A percentile compares a stretch with the other conserved stretches of the same genome.
These are phyloP conservation scores for Tachycineta bicolor DNA, from an alignment of 2,113 vertebrate species.

Conservation along the genomic window DNA sequence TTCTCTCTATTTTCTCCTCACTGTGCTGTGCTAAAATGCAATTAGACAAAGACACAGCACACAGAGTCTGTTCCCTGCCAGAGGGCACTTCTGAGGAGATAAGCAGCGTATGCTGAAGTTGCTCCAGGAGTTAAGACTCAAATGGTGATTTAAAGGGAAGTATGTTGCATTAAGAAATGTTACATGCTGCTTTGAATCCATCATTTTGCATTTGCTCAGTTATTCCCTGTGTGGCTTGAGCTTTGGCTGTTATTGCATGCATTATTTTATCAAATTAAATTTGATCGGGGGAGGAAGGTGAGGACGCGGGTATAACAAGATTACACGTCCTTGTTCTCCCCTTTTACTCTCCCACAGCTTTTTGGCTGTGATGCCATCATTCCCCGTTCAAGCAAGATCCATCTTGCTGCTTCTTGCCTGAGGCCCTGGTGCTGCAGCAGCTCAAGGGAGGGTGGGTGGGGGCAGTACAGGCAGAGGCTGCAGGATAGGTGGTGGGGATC, in stretches of 20 bases:
- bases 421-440: neutral
- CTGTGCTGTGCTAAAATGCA: neutral
- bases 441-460: neutral
- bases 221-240: slow-evolving; percentile 59
- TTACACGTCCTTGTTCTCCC: neutral
- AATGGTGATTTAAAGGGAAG: slow-evolving; percentile 64
- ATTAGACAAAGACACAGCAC: neutral
- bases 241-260: slow-evolving; percentile 46
- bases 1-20: slow-evolving; percentile 35
- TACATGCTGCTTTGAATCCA: slow-evolving; percentile 52
- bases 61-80: slow-evolving; percentile 37
- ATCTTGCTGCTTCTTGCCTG: neutral
- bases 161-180: slow-evolving; percentile 23
- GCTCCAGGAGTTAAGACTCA: slow-evolving; percentile 50
- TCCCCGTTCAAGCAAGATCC: neutral
- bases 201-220: slow-evolving; percentile 51
- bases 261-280: slow-evolving; percentile 66
- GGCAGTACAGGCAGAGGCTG: neutral
- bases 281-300: slow-evolving; percentile 14
- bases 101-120: neutral
- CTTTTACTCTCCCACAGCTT: neutral
- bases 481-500: neutral
- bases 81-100: slow-evolving; percentile 48
- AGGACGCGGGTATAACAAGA: neutral
- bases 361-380: neutral